Percentiles rank a stretch among this genome's conserved stretches.
Conservation (phyloP, 2,797 vertebrate genomes). For the Neosalanx taihuensis region DNA sequence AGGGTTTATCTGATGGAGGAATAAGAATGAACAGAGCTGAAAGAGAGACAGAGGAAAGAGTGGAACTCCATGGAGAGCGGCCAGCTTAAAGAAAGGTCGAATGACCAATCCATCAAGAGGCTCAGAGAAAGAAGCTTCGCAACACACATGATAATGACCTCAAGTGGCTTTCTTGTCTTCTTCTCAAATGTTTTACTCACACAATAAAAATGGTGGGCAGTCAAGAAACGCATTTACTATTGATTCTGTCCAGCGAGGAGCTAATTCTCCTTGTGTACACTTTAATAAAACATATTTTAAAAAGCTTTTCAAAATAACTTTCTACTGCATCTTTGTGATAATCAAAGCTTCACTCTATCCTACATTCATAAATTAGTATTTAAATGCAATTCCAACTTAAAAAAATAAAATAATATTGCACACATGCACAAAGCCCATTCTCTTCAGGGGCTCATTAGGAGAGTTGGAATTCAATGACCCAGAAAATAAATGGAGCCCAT, state of each 20-base stretch:
- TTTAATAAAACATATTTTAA: not conserved
- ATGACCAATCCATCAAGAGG: not conserved
- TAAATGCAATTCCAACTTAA: constrained; percentile 48
- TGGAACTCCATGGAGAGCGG: not conserved
- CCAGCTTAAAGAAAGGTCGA: not conserved
- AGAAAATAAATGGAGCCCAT: constrained; percentile 72
- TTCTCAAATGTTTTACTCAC: not conserved
- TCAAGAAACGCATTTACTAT: not conserved
- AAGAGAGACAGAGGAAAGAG: not conserved
- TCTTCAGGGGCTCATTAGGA: constrained; percentile 74
- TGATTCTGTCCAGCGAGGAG: not conserved
- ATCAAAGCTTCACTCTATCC: constrained; percentile 33
- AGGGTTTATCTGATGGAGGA: not conserved
- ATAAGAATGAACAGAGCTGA: not conserved
- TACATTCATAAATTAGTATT: constrained; percentile 47
- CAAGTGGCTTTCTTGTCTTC: not conserved
- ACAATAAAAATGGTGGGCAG: not conserved
- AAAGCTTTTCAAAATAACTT: constrained; percentile 6
- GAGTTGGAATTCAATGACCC: constrained; percentile 77
- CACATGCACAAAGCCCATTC: constrained; percentile 51
- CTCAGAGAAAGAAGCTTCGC: not conserved
- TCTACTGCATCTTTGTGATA: constrained; percentile 8
- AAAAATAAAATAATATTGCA: constrained; percentile 47
- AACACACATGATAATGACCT: not conserved
- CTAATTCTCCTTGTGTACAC: not conserved